A percentile compares a stretch with the other conserved stretches of the same genome.
Evolutionary conservation across 2,797 vertebrate species (phyloP).

Genomic region (Hyperoplus immaculatus): DNA sequence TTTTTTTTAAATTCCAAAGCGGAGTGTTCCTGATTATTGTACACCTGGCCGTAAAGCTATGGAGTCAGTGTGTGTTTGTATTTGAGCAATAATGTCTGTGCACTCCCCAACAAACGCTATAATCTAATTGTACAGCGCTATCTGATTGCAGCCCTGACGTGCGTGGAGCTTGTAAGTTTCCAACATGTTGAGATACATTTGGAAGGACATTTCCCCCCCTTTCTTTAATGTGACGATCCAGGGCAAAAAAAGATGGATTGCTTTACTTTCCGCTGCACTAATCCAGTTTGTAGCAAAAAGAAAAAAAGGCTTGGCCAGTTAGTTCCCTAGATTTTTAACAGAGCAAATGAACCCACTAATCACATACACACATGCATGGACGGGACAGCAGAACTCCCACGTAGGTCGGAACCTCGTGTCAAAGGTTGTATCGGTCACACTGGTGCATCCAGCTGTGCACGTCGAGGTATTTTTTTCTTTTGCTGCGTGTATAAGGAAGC

Average conservation of each 20-base stretch:
- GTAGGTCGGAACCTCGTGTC: constrained; percentile 32
- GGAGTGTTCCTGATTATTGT: constrained; percentile 1
- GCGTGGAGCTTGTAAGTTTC: constrained; percentile 35
- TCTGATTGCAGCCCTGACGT: constrained; percentile 17
- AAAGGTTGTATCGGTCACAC: constrained; percentile 20
- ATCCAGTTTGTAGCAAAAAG: constrained; percentile 49
- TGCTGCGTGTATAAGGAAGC: constrained; percentile 3
- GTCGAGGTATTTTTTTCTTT: background rate
- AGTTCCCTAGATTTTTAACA: constrained; percentile 51
- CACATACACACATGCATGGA: constrained; percentile 30
- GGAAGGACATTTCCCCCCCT: constrained; percentile 35
- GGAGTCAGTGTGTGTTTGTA: background rate
- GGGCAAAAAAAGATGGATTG: constrained; percentile 40
- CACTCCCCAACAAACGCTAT: constrained; percentile 5
- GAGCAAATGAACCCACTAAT: constrained; percentile 57
- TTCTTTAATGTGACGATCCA: constrained; percentile 47
- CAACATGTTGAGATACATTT: constrained; percentile 44
- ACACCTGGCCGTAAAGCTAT: constrained; percentile 10
- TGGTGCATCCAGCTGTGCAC: constrained; percentile 24
- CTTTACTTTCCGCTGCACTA: constrained; percentile 67
- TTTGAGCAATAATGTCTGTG: constrained; percentile 20
- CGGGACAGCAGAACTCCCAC: constrained; percentile 24
- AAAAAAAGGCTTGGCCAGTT: constrained; percentile 28
- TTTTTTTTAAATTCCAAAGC: constrained; percentile 4
- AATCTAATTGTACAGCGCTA: constrained; percentile 18